These are phyloP conservation scores for Polypterus bichir DNA, from an alignment of 2,113 vertebrate species.

Conservation along the genomic window DNA sequence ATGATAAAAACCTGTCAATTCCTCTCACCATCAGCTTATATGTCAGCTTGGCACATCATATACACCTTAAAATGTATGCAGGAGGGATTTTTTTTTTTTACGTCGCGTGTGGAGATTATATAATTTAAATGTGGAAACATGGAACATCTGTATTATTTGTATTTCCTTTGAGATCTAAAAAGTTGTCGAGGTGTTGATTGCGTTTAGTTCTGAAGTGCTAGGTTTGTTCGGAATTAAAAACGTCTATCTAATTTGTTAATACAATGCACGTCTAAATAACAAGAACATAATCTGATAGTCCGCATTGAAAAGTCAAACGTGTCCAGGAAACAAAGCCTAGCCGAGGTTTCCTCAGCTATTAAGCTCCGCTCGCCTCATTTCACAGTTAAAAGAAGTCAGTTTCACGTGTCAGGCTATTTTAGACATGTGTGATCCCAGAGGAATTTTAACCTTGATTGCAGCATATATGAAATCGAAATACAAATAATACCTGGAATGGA, in stretches of 20 bases:
- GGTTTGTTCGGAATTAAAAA: not conserved
- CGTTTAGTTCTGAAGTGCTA: conserved; percentile 12
- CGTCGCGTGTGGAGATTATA: too few species aligned
- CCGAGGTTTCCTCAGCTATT: conserved; percentile 1
- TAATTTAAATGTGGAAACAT: not conserved
- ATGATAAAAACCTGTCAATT: not conserved
- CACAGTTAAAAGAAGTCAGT: conserved; percentile 4
- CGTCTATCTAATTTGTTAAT: conserved; percentile 6
- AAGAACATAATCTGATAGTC: conserved; percentile 9
- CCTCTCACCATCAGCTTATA: too few species aligned
- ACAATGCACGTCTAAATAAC: conserved; percentile 7
- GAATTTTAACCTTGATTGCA: conserved; percentile 7
- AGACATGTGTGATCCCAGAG: conserved; percentile 8
- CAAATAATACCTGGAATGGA: too few species aligned
- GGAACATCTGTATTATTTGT: not conserved
- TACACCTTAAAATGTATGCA: too few species aligned
- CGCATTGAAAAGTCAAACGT: conserved; percentile 8
- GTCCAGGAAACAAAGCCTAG: conserved; percentile 1
- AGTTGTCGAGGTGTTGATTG: conserved; percentile 7
- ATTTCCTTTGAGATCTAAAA: conserved; percentile 14
- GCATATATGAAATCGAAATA: not conserved
- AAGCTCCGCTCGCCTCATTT: conserved; percentile 8
- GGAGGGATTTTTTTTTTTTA: too few species aligned
- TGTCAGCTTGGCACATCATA: not conserved
- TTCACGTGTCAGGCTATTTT: conserved; percentile 9